Conservation (phyloP, 2,888 invertebrate species). For the Athalia cordata region DNA sequence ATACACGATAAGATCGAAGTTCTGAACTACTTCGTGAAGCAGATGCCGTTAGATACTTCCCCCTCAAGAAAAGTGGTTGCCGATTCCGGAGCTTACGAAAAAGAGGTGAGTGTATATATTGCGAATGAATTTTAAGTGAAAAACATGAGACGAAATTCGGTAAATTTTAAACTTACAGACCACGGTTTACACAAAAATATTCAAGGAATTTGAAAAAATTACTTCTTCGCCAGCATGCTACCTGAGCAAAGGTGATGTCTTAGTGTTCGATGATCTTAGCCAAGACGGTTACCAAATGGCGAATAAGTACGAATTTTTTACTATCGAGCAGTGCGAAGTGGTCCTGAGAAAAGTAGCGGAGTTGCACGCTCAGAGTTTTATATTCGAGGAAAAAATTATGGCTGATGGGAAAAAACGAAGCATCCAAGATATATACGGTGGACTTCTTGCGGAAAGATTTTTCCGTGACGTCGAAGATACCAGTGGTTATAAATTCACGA, state of each 20-base stretch:
- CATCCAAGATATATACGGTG: not conserved
- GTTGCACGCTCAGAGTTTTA: not conserved
- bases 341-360: conserved; percentile 10
- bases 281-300: not conserved
- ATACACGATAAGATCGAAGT: not conserved
- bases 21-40: not conserved
- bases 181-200: not conserved
- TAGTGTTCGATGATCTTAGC: not conserved
- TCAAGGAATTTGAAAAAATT: not conserved
- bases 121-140: not conserved
- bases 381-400: not conserved
- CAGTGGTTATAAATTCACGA: not conserved
- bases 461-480: not conserved
- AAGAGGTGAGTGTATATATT: not conserved
- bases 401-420: not conserved
- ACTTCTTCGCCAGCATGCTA: not conserved
- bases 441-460: not conserved
- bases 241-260: not conserved
- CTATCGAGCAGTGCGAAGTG: conserved; percentile 4
- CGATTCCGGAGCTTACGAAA: not conserved
- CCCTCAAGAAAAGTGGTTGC: not conserved
- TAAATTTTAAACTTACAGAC: not conserved
- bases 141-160: not conserved
- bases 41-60: not conserved
- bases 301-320: not conserved